These are phyloP conservation scores for Hydropotes inermis DNA, from an alignment of 2,113 vertebrate genomes.

Conservation along the genomic window DNA sequence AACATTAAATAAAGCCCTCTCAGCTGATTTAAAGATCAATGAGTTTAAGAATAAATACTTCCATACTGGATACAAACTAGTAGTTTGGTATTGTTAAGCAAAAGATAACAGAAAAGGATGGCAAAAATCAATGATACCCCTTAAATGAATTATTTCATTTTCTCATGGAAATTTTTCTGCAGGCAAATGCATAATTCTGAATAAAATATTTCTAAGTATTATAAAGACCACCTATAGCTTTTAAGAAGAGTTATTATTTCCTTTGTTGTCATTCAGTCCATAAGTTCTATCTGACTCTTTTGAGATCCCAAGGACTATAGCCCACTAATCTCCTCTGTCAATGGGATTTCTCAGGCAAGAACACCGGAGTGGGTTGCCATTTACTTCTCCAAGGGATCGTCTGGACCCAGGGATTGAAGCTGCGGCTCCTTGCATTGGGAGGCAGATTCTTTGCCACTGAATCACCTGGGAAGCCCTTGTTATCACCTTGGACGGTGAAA, in stretches of 20 bases:
- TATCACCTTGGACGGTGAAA: neutral
- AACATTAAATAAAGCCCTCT: neutral
- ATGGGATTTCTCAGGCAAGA: neutral
- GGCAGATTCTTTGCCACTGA: neutral
- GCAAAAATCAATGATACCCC: neutral
- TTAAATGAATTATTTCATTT: neutral
- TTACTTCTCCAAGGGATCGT: neutral
- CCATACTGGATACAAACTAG: neutral
- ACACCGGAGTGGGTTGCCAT: neutral
- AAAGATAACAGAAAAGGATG: neutral
- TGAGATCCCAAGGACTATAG: neutral
- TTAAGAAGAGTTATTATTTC: neutral
- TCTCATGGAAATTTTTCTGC: neutral
- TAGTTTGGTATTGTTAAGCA: neutral
- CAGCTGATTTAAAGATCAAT: neutral
- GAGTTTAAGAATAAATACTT: neutral
- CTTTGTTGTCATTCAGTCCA: neutral
- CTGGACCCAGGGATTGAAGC: neutral
- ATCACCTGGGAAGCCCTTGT: neutral
- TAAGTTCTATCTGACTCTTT: neutral
- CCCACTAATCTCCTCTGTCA: neutral
- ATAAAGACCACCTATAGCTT: neutral
- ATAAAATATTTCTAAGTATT: constrained; percentile 38
- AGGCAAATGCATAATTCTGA: constrained; percentile 9
- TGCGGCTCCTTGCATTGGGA: neutral